These are phyloP conservation scores for Drosophila nannoptera DNA, from an alignment of 1,140 invertebrate species.

Conservation along the genomic window DNA sequence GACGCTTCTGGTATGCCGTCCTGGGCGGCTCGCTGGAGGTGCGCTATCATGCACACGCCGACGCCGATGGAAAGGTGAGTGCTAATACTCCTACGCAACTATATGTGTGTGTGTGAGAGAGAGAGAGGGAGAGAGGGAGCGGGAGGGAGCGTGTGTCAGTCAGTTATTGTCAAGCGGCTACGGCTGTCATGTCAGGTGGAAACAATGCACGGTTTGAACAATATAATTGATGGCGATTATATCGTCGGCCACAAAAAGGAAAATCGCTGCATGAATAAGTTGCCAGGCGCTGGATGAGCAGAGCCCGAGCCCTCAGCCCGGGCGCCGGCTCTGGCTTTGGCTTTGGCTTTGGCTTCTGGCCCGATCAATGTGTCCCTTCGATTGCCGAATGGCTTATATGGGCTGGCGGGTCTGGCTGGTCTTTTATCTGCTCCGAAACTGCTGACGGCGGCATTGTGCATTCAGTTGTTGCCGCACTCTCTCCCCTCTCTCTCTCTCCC, in stretches of 20 bases:
- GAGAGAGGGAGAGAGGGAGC: neutral
- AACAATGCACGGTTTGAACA: constrained; percentile 52
- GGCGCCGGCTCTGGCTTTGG: neutral
- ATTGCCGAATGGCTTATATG: constrained; percentile 32
- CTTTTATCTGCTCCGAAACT: constrained; percentile 62
- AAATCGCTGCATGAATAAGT: constrained; percentile 1
- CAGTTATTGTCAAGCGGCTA: constrained; percentile 15
- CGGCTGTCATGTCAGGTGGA: constrained; percentile 34
- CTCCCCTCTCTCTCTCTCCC: constrained; percentile 10
- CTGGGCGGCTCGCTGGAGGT: constrained; percentile 86
- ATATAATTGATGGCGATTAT: constrained; percentile 71
- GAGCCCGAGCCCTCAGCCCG: too few relatives aligned
- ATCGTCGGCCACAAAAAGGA: neutral
- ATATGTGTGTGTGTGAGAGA: neutral
- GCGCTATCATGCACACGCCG: constrained; percentile 81
- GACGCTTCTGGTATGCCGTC: constrained; percentile 89
- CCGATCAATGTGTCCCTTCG: constrained; percentile 61
- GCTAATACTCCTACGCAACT: neutral
- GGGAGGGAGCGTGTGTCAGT: constrained; percentile 1
- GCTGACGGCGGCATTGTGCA: constrained; percentile 61
- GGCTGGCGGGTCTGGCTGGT: constrained; percentile 23
- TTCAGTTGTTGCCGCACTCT: constrained; percentile 19
- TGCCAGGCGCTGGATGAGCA: constrained; percentile 11
- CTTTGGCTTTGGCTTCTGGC: constrained; percentile 17
- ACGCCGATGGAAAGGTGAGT: constrained; percentile 81